Percentiles rank a stretch among this genome's conserved stretches.
Conservation (phyloP, 2,113 vertebrate species). For the Cyanoliseus patagonus region DNA sequence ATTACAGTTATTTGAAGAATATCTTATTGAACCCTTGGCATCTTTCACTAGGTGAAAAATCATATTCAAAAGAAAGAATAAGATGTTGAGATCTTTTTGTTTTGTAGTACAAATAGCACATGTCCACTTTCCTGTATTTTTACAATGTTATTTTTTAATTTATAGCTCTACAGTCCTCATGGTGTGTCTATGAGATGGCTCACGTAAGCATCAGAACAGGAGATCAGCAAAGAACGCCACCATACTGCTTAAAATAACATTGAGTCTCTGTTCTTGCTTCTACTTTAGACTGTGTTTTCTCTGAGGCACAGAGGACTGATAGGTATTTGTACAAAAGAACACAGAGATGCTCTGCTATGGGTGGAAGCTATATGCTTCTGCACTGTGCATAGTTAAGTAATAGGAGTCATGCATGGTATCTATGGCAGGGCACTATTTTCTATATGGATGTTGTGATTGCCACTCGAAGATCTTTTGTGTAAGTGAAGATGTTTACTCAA, state of each 20-base stretch:
- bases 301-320: background rate
- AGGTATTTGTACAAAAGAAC: background rate
- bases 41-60: background rate
- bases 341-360: background rate
- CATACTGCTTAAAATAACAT: background rate
- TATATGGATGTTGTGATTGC: background rate
- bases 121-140: background rate
- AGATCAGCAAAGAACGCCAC: background rate
- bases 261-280: background rate
- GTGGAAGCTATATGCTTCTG: background rate
- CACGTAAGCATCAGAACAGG: background rate
- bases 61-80: background rate
- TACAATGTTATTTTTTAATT: background rate
- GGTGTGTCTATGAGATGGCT: background rate
- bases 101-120: background rate
- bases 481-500: background rate
- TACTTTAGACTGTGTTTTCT: background rate
- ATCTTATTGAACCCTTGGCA: background rate
- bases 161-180: background rate
- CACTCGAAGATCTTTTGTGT: background rate
- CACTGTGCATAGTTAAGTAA: background rate
- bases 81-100: background rate
- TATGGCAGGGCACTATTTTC: background rate
- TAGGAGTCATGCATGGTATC: background rate
- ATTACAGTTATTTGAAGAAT: background rate